Conservation (phyloP, 2,888 invertebrate genomes). For the Dexiosoma caninum region DNA sequence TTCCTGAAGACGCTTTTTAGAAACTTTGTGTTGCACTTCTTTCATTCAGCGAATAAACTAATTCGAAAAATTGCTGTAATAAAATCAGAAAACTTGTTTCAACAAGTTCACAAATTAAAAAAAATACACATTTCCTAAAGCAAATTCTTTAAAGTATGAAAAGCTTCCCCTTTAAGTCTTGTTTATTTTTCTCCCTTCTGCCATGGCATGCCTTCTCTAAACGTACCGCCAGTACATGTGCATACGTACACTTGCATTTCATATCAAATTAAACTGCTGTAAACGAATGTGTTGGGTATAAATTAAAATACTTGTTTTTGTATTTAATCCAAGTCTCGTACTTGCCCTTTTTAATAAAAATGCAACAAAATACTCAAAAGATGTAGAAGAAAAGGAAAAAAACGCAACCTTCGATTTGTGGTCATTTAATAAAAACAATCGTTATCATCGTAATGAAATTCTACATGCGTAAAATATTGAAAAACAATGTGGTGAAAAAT, state of each 20-base stretch:
- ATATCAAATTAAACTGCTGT: constrained; percentile 12
- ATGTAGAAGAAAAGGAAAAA: not conserved
- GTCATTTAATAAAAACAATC: constrained; percentile 45
- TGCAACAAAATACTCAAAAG: constrained; percentile 6
- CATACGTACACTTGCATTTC: constrained; percentile 20
- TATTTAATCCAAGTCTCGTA: constrained; percentile 24
- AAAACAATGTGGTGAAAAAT: not conserved
- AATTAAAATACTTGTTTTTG: not conserved
- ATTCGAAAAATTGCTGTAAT: too few relatives aligned
- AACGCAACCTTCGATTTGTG: constrained; percentile 32
- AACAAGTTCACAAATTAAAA: too few relatives aligned
- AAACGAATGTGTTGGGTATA: not conserved
- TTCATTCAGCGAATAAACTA: too few relatives aligned
- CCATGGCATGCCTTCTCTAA: not conserved
- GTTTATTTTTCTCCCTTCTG: not conserved
- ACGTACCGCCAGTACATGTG: not conserved
- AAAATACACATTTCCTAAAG: not conserved
- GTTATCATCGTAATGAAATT: constrained; percentile 48
- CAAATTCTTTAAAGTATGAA: too few relatives aligned
- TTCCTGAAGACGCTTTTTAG: too few relatives aligned
- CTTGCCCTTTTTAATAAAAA: constrained; percentile 45
- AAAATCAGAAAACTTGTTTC: too few relatives aligned
- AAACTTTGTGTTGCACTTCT: too few relatives aligned
- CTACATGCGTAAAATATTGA: constrained; percentile 46
- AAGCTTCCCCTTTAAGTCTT: not conserved